phyloP scores from a whole-genome alignment of 2,113 vertebrate genomes.

The Psittacara wagleri region DNA sequence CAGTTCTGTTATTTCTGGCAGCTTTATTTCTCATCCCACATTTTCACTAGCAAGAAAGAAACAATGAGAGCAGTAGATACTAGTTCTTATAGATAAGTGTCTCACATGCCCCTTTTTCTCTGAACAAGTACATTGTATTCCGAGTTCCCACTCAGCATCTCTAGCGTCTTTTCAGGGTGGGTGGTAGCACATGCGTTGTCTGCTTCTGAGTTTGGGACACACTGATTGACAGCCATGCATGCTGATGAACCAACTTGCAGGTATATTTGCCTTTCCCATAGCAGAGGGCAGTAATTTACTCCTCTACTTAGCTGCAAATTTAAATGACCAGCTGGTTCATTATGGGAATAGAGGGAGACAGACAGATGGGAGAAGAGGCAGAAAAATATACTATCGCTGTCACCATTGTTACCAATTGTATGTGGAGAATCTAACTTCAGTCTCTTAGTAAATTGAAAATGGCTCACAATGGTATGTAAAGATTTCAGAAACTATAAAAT shows the following conservation, averaged over 20 bases:
- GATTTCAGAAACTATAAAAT: neutral
- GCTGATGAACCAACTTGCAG: neutral
- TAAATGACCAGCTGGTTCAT: neutral
- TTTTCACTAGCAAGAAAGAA: neutral
- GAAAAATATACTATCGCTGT: neutral
- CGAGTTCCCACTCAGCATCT: neutral
- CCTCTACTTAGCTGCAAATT: neutral
- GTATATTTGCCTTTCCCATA: neutral
- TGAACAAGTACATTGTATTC: neutral
- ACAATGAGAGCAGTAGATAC: neutral
- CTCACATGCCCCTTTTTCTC: neutral
- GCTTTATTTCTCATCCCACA: neutral
- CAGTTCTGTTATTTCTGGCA: neutral
- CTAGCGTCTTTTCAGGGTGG: neutral
- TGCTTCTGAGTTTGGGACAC: neutral
- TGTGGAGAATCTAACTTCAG: neutral
- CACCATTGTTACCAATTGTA: neutral
- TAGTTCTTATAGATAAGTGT: neutral
- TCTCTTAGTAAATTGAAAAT: neutral
- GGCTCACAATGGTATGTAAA: neutral
- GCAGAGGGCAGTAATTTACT: neutral
- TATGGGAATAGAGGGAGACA: neutral
- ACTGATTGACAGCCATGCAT: neutral
- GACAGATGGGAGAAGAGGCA: neutral
- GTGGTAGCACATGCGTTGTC: neutral